Percentiles rank a stretch among this genome's conserved stretches.
These are phyloP conservation scores for Danio jaintianensis DNA, from an alignment of 2,797 vertebrate species.

Conservation along the genomic window DNA sequence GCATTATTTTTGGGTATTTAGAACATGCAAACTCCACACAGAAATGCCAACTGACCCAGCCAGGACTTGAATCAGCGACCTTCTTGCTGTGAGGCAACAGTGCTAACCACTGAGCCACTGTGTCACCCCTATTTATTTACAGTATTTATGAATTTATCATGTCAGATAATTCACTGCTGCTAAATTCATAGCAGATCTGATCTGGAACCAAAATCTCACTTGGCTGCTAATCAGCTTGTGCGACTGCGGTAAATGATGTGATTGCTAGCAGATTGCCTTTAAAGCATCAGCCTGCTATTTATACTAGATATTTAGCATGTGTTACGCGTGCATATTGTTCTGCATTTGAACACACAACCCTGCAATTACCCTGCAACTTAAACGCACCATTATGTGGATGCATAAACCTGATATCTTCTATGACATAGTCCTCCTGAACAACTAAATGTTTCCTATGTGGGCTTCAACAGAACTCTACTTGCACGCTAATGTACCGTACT, in stretches of 20 bases:
- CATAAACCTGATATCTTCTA: constrained; percentile 19
- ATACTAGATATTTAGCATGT: background rate
- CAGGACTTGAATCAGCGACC: too few relatives aligned
- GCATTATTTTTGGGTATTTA: too few relatives aligned
- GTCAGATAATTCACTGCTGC: too few relatives aligned
- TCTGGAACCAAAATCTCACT: too few relatives aligned
- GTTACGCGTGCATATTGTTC: background rate
- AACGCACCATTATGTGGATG: background rate
- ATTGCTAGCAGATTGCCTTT: background rate
- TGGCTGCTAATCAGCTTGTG: background rate
- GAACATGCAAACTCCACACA: too few relatives aligned
- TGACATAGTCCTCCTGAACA: constrained; percentile 26
- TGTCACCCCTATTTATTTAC: too few relatives aligned
- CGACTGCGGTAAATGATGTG: background rate
- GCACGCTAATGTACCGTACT: background rate
- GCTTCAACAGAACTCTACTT: constrained; percentile 1
- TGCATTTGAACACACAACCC: constrained; percentile 6
- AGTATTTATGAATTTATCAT: too few relatives aligned
- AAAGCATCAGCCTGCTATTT: background rate
- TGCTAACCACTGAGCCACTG: too few relatives aligned
- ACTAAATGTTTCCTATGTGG: constrained; percentile 3
- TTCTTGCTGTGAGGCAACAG: too few relatives aligned
- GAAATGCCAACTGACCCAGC: too few relatives aligned
- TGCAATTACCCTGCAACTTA: constrained; percentile 1
- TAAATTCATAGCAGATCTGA: background rate